phyloP scores from a whole-genome alignment of 2,113 vertebrate species.

The Microcebus murinus region DNA sequence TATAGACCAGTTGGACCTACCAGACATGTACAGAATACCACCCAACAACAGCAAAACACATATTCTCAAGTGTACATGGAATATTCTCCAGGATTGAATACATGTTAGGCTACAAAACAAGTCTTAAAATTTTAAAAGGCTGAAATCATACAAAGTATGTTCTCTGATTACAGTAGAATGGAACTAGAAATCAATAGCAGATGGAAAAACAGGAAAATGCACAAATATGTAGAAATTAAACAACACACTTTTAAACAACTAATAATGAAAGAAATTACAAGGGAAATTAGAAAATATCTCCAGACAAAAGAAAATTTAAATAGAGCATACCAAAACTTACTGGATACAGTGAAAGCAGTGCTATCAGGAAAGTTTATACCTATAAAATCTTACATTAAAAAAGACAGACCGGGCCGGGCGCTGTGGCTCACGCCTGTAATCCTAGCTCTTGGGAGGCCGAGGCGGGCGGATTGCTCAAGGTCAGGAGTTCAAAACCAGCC shows the following conservation, averaged over 20 bases:
- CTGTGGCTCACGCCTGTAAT: too few relatives aligned
- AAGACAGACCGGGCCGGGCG: not conserved
- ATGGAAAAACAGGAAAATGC: not conserved
- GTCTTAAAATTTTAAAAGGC: not conserved
- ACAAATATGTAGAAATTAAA: not conserved
- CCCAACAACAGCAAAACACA: not conserved
- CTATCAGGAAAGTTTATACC: not conserved
- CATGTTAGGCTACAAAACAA: constrained; percentile 2
- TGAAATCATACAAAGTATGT: too few relatives aligned
- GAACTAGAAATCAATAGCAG: not conserved
- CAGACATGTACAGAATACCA: not conserved
- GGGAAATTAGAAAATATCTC: not conserved
- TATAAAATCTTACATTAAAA: not conserved
- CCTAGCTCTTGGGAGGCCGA: too few relatives aligned
- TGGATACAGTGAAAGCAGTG: not conserved
- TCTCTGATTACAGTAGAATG: not conserved
- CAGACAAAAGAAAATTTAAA: not conserved
- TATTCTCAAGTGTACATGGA: not conserved
- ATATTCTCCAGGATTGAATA: not conserved
- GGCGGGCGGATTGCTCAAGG: too few relatives aligned
- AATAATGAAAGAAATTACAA: not conserved
- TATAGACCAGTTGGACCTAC: not conserved
- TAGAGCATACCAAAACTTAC: not conserved
- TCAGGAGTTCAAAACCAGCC: too few relatives aligned
- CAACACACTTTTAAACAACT: not conserved